phyloP scores from a whole-genome alignment of 30 jellyfish, hydroid and myxozoan genomes.

The Sanderia malayensis region DNA sequence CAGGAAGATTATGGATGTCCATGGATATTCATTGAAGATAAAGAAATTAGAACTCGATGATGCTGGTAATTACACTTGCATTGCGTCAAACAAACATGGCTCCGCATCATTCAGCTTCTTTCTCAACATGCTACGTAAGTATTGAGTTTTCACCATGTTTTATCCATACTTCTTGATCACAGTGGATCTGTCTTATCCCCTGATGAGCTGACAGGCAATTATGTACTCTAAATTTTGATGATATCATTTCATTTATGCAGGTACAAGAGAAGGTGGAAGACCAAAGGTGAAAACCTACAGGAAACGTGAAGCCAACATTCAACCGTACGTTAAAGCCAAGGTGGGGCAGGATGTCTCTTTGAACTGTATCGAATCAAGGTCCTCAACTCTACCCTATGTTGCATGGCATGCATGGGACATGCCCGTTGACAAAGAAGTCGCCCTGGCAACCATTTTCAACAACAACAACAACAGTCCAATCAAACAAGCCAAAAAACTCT shows the following conservation, averaged over 20 bases:
- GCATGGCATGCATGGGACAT: conserved; percentile 69
- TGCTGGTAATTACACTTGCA: conserved; percentile 84
- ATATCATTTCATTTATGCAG: conserved; percentile 41
- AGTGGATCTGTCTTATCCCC: no score
- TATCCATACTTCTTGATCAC: no score
- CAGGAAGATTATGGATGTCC: conserved; percentile 22
- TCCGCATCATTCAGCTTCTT: conserved; percentile 71
- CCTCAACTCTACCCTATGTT: conserved; percentile 84
- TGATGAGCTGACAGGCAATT: no score
- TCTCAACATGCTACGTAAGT: conserved; percentile 58
- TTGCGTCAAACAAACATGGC: conserved; percentile 71
- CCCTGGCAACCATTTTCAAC: conserved; percentile 30
- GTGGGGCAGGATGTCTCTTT: conserved; percentile 76
- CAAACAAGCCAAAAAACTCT: conserved; percentile 15
- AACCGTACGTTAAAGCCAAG: conserved; percentile 52
- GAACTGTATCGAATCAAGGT: conserved; percentile 80
- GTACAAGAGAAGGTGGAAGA: conserved; percentile 85
- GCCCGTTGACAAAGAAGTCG: conserved; percentile 50
- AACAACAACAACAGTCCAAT: conserved; percentile 10
- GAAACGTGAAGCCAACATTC: no score
- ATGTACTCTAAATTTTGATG: no score
- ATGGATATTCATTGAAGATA: conserved; percentile 11
- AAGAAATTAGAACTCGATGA: conserved; percentile 32
- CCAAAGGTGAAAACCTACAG: conserved; percentile 81
- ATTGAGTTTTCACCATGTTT: no score